A percentile compares a stretch with the other conserved stretches of the same genome.
Evolutionary conservation across 2,113 vertebrate genomes (phyloP).

Genomic region (Oreocharis arfaki): DNA sequence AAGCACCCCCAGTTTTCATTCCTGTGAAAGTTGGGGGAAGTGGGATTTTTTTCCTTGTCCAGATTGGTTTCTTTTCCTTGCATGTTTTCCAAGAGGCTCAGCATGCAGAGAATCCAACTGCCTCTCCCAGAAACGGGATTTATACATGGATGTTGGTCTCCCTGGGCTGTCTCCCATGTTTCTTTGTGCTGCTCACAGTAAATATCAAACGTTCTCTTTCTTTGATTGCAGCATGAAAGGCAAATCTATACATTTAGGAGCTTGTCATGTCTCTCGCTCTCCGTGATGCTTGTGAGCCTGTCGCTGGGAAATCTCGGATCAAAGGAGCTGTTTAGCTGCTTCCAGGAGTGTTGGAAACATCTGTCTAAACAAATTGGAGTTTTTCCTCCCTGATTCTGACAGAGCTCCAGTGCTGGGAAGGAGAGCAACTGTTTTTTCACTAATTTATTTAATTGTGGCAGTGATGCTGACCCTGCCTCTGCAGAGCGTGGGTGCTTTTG

Average conservation of each 20-base stretch:
- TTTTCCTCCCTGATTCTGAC: not conserved
- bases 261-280: not conserved
- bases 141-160: not conserved
- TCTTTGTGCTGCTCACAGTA: not conserved
- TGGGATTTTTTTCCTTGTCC: not conserved
- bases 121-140: not conserved
- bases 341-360: not conserved
- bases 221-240: not conserved
- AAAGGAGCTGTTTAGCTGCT: not conserved
- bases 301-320: not conserved
- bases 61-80: fast-evolving
- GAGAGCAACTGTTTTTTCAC: not conserved
- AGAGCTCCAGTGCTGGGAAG: not conserved
- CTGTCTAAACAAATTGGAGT: not conserved
- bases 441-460: not conserved
- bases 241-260: not conserved
- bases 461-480: not conserved
- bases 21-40: not conserved
- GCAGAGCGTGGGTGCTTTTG: not conserved
- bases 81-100: not conserved
- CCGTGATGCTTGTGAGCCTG: not conserved
- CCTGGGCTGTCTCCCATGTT: not conserved
- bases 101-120: not conserved
- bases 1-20: not conserved
- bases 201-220: not conserved